Conservation (phyloP, 1,140 invertebrate species). For the Drosophila kikkawai region DNA sequence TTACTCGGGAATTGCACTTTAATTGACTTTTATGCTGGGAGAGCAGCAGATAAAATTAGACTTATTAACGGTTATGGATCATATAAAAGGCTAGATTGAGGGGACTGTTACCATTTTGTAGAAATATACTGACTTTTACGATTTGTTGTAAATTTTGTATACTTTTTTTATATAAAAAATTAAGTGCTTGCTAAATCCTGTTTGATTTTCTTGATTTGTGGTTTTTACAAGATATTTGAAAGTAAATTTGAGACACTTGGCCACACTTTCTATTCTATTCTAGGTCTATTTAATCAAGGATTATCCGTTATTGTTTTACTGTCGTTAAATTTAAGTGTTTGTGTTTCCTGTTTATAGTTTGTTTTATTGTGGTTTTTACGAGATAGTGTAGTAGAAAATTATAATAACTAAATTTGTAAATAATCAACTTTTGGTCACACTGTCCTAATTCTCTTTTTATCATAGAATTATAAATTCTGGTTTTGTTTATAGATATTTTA, state of each 20-base stretch:
- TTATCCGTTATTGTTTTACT: too few relatives aligned
- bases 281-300: too few relatives aligned
- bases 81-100: conserved; percentile 8
- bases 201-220: neutral
- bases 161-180: neutral
- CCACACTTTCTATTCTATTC: neutral
- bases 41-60: neutral
- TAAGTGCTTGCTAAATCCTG: neutral
- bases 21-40: conserved; percentile 66
- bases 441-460: too few relatives aligned
- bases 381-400: too few relatives aligned
- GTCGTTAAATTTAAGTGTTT: too few relatives aligned
- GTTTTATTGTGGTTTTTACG: too few relatives aligned
- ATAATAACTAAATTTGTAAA: neutral
- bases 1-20: conserved; percentile 32
- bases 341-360: too few relatives aligned
- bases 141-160: neutral
- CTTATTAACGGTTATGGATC: conserved; percentile 23
- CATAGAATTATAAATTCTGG: too few relatives aligned
- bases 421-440: too few relatives aligned
- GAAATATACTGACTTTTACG: neutral
- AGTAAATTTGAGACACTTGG: neutral
- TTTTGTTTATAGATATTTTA: too few relatives aligned
- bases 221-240: neutral
- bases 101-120: conserved; percentile 19